A percentile compares a stretch with the other conserved stretches of the same genome.
Conservation (phyloP, 2,888 invertebrate genomes). For the Epirrhoe alternata region DNA sequence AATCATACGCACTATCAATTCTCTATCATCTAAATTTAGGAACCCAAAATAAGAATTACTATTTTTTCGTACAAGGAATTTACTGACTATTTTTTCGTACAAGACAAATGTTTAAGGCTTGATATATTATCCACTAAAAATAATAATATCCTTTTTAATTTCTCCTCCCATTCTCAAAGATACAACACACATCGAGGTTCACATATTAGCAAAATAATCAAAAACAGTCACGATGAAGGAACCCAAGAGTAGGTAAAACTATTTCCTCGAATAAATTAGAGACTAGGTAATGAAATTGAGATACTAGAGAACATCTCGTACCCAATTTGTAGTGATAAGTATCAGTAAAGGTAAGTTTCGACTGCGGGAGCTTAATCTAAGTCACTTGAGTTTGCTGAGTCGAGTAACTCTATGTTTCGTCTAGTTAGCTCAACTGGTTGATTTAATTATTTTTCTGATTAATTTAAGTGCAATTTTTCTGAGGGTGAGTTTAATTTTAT, state of each 20-base stretch:
- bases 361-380: conserved; percentile 13
- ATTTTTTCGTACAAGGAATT: background rate
- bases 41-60: background rate
- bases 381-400: conserved; percentile 35
- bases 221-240: too few species aligned
- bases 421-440: conserved; percentile 28
- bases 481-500: conserved; percentile 26
- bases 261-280: background rate
- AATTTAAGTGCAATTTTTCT: conserved; percentile 23
- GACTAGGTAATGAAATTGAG: background rate
- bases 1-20: background rate
- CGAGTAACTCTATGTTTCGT: conserved; percentile 34
- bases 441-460: conserved; percentile 36
- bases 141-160: too few species aligned
- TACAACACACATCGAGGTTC: too few species aligned
- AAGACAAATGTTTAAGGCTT: background rate
- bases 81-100: background rate
- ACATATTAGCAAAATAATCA: too few species aligned
- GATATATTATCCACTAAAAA: too few species aligned
- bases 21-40: background rate
- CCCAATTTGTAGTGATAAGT: conserved; percentile 4
- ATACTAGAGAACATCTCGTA: background rate
- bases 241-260: background rate
- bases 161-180: too few species aligned
- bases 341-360: conserved; percentile 7